Evolutionary conservation across 2,888 invertebrate genomes (phyloP).

Genomic region (Heliothis peltigera): DNA sequence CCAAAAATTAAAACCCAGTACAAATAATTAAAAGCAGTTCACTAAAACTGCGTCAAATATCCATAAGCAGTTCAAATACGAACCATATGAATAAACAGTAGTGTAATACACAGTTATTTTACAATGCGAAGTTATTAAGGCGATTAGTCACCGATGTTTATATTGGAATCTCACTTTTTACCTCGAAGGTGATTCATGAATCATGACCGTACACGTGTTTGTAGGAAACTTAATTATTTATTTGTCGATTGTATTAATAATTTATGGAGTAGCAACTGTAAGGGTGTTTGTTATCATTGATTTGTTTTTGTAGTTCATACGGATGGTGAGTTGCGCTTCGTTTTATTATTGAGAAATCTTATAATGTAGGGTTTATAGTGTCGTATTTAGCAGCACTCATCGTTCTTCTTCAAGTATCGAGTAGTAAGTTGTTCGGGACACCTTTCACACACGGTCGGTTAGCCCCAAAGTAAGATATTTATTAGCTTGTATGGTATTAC

Average conservation of each 20-base stretch:
- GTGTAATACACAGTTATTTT: conserved; percentile 16
- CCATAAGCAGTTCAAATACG: conserved; percentile 4
- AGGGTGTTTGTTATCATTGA: neutral
- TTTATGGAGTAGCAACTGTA: neutral
- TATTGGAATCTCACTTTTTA: conserved; percentile 46
- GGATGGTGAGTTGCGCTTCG: too few species aligned
- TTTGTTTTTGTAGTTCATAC: too few species aligned
- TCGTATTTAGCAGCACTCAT: too few species aligned
- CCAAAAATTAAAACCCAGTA: neutral
- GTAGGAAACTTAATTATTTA: conserved; percentile 3
- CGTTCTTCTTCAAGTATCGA: too few species aligned
- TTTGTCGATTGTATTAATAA: neutral
- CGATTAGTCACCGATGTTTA: conserved; percentile 54
- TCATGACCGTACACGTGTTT: conserved; percentile 39
- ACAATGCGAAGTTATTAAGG: conserved; percentile 41
- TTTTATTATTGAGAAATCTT: too few species aligned
- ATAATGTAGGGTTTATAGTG: too few species aligned
- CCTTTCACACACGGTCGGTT: too few species aligned
- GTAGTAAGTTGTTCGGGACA: too few species aligned
- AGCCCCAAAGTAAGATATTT: too few species aligned
- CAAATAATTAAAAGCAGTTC: neutral
- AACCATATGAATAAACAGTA: conserved; percentile 37
- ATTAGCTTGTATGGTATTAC: too few species aligned
- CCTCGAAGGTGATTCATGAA: conserved; percentile 48
- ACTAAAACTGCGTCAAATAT: conserved; percentile 12